Evolutionary conservation across 2,113 vertebrate species (phyloP).

Genomic region (Australoheros scitulus): DNA sequence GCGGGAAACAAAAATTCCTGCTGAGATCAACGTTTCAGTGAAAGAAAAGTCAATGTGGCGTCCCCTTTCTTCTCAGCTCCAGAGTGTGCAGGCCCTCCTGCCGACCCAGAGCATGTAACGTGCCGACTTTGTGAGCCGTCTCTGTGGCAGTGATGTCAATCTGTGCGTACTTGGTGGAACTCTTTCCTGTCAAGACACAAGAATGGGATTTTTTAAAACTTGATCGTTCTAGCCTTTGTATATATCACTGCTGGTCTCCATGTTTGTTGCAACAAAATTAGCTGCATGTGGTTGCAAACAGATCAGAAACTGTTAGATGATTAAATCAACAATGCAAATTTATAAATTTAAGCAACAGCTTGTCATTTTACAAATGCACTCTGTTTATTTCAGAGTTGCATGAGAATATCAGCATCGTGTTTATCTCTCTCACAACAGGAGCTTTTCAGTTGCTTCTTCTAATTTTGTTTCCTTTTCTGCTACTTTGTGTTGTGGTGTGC

Average conservation of each 20-base stretch:
- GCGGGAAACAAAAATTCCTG: neutral
- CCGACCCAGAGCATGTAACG: constrained; percentile 84
- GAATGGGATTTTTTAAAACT: neutral
- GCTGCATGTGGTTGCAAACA: neutral
- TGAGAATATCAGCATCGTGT: neutral
- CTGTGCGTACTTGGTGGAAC: constrained; percentile 85
- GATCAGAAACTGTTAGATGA: neutral
- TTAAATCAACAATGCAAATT: neutral
- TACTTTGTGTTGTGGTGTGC: neutral
- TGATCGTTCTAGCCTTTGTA: neutral
- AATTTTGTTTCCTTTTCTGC: neutral
- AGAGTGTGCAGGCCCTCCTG: constrained; percentile 87
- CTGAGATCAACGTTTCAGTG: neutral
- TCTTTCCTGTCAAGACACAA: constrained; percentile 75
- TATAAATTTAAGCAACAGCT: neutral
- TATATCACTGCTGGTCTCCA: neutral
- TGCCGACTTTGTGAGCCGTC: constrained; percentile 87
- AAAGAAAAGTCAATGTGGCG: constrained; percentile 76
- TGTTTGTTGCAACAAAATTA: neutral
- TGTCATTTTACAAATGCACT: neutral
- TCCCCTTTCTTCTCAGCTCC: constrained; percentile 82
- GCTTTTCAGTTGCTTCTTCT: neutral
- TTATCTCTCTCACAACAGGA: neutral
- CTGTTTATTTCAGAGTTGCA: no score
- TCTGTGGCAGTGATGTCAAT: constrained; percentile 89